Evolutionary conservation across 2,888 invertebrate genomes (phyloP).

Genomic region (Sinopyrophorus schimmeli): DNA sequence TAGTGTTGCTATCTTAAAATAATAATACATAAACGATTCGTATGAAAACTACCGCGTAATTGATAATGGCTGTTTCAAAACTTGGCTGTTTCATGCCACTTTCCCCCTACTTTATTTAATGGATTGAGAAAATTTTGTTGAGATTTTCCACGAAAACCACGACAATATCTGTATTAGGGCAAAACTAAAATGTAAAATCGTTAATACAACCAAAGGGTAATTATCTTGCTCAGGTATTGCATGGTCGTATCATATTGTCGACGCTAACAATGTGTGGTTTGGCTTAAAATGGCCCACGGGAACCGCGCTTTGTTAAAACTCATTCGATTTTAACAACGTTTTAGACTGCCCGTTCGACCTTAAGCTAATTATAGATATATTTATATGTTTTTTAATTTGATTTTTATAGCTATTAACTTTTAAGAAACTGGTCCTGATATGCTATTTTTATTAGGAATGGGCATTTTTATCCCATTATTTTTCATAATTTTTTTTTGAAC

Average conservation of each 20-base stretch:
- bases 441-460: neutral
- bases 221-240: conserved; percentile 24
- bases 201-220: conserved; percentile 19
- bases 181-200: conserved; percentile 18
- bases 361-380: neutral
- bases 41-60: too few species aligned
- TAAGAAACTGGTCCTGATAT: neutral
- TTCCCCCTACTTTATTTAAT: neutral
- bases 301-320: conserved; percentile 25
- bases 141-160: conserved; percentile 2
- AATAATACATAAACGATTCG: too few species aligned
- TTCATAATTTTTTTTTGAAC: too few species aligned
- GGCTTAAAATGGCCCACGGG: conserved; percentile 27
- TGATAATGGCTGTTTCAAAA: too few species aligned
- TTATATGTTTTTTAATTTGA: neutral
- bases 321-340: conserved; percentile 26
- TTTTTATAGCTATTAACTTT: neutral
- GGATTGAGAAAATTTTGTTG: conserved; percentile 3
- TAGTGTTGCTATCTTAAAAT: too few species aligned
- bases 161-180: conserved; percentile 6
- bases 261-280: conserved; percentile 26
- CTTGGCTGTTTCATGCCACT: too few species aligned
- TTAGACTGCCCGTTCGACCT: conserved; percentile 8
- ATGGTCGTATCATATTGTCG: conserved; percentile 26
- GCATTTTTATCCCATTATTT: too few species aligned